These are phyloP conservation scores for Muntiacus reevesi DNA, from an alignment of 2,113 vertebrate genomes.

Conservation along the genomic window DNA sequence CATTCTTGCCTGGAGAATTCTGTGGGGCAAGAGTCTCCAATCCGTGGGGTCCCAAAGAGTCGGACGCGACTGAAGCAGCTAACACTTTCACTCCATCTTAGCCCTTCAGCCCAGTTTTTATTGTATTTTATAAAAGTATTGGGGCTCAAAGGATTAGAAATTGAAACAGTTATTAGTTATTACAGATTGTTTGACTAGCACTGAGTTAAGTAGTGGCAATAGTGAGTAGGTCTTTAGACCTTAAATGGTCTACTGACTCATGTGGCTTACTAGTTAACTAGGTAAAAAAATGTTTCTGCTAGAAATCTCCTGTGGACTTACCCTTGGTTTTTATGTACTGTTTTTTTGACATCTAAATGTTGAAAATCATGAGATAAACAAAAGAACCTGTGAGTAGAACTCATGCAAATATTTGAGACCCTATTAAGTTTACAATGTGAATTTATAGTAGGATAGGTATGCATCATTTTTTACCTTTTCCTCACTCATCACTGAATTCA, in stretches of 20 bases:
- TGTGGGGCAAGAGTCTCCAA: neutral
- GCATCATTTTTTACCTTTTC: neutral
- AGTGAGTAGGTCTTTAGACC: neutral
- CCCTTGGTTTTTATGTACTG: neutral
- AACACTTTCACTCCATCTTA: neutral
- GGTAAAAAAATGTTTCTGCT: neutral
- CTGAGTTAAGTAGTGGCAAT: neutral
- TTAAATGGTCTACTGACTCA: neutral
- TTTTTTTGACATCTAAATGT: neutral
- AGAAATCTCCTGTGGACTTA: neutral
- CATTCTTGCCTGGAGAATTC: neutral
- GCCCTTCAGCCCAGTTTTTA: neutral
- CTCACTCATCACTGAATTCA: neutral
- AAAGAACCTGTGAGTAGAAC: neutral
- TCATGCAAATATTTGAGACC: neutral
- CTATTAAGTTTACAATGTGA: neutral
- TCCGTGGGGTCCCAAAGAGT: neutral
- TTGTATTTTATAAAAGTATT: neutral
- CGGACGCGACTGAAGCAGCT: fast-evolving
- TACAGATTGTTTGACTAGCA: neutral
- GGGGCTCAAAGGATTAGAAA: neutral
- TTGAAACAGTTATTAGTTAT: neutral
- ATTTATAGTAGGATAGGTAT: neutral
- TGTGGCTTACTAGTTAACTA: neutral
- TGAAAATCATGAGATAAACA: neutral